A percentile compares a stretch with the other conserved stretches of the same genome.
phyloP scores from a whole-genome alignment of 2,113 vertebrate genomes.

The Gallinago media region DNA sequence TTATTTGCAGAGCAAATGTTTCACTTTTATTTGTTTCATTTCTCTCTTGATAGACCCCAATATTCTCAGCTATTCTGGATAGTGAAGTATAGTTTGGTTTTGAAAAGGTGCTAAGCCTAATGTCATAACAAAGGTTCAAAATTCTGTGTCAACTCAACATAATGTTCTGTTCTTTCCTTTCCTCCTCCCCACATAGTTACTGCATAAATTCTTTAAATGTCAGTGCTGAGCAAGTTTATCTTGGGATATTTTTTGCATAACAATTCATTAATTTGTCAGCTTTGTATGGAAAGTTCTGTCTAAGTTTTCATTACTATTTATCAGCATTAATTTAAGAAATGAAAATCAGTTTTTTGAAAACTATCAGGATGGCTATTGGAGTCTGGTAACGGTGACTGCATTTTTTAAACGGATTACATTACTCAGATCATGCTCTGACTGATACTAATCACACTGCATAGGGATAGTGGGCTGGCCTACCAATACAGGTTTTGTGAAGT shows the following conservation, averaged over 20 bases:
- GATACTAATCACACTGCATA: neutral
- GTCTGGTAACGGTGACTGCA: neutral
- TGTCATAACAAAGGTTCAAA: neutral
- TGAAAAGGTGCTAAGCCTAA: neutral
- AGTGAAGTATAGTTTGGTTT: neutral
- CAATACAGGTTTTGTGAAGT: neutral
- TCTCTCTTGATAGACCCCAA: neutral
- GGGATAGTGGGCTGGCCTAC: neutral
- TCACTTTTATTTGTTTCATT: neutral
- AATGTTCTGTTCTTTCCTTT: neutral
- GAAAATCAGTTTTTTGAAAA: neutral
- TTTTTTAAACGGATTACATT: neutral
- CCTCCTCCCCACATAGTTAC: neutral
- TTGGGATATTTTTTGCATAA: neutral
- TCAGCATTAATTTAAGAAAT: neutral
- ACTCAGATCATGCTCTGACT: neutral
- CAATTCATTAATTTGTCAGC: neutral
- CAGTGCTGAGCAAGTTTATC: neutral
- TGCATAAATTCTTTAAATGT: neutral
- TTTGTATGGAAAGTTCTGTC: neutral
- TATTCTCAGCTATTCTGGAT: neutral
- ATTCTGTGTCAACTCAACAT: neutral
- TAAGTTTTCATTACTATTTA: neutral
- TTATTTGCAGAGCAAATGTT: neutral
- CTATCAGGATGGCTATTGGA: neutral